These are phyloP conservation scores for Atlantisia rogersi DNA, from an alignment of 2,113 vertebrate genomes.

Conservation along the genomic window DNA sequence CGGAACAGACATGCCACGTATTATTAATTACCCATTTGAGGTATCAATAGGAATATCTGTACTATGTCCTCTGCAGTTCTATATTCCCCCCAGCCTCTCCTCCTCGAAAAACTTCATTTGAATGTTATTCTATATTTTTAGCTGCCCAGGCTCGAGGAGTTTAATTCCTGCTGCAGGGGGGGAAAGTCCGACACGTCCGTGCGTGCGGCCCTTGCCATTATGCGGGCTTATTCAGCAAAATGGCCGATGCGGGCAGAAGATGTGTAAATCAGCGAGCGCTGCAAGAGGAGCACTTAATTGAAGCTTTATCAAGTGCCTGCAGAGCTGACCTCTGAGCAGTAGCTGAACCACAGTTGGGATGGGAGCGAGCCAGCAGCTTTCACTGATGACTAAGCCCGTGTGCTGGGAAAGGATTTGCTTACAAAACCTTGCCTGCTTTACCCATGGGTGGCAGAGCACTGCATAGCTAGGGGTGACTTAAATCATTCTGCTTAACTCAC, in stretches of 20 bases:
- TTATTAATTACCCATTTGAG: conserved; percentile 6
- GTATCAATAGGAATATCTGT: background rate
- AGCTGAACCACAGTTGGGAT: conserved; percentile 50
- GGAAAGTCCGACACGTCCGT: background rate
- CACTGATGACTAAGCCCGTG: conserved; percentile 40
- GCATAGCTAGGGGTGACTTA: conserved; percentile 33
- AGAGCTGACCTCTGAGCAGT: conserved; percentile 57
- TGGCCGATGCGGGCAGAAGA: background rate
- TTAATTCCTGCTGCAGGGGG: background rate
- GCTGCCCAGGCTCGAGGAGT: background rate
- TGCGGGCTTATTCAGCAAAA: conserved; percentile 22
- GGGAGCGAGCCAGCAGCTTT: conserved; percentile 58
- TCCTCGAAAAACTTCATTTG: background rate
- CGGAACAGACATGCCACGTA: background rate
- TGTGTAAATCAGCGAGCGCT: conserved; percentile 33
- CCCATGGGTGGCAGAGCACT: conserved; percentile 26
- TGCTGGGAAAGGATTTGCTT: conserved; percentile 43
- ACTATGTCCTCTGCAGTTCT: background rate
- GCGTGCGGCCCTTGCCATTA: background rate
- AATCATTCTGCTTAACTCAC: conserved; percentile 5
- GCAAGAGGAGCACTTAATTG: conserved; percentile 67
- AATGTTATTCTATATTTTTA: background rate
- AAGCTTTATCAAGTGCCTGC: conserved; percentile 67
- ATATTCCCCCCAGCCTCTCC: background rate
- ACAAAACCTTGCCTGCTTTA: conserved; percentile 30